These are phyloP conservation scores for Crocallis elinguaria DNA, from an alignment of 2,888 invertebrate species.

Conservation along the genomic window DNA sequence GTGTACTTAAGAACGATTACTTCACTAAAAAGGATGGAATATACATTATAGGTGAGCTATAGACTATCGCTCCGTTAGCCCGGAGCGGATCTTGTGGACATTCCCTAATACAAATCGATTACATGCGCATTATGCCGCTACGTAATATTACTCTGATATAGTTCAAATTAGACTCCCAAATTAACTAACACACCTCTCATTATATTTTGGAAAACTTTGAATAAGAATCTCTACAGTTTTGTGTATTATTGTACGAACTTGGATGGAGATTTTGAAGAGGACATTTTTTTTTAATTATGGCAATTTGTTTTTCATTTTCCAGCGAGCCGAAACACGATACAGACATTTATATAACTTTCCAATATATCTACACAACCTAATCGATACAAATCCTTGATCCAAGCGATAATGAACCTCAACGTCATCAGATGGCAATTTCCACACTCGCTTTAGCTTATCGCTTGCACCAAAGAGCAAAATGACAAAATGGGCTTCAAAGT, in stretches of 20 bases:
- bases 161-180: slow-evolving; percentile 45
- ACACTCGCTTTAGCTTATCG: slow-evolving; percentile 20
- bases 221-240: slow-evolving; percentile 34
- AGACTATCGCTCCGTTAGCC: slow-evolving; percentile 55
- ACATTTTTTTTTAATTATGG: slow-evolving; percentile 59
- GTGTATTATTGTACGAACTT: slow-evolving; percentile 77
- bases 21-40: slow-evolving; percentile 81
- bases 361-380: slow-evolving; percentile 71
- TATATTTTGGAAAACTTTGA: slow-evolving; percentile 31
- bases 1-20: slow-evolving; percentile 77
- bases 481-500: slow-evolving; percentile 33
- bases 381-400: slow-evolving; percentile 59
- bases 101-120: slow-evolving; percentile 53
- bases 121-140: slow-evolving; percentile 67
- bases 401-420: slow-evolving; percentile 48
- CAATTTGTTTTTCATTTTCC: slow-evolving; percentile 49
- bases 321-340: slow-evolving; percentile 62
- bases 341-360: slow-evolving; percentile 59
- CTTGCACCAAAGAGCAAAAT: slow-evolving; percentile 30
- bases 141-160: slow-evolving; percentile 59
- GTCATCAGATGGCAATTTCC: slow-evolving; percentile 22
- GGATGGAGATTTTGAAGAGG: slow-evolving; percentile 81
- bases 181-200: slow-evolving; percentile 47
- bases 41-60: slow-evolving; percentile 83
- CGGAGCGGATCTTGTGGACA: slow-evolving; percentile 59